phyloP scores from a whole-genome alignment of 1,140 invertebrate genomes.

The Drosophila neocordata region DNA sequence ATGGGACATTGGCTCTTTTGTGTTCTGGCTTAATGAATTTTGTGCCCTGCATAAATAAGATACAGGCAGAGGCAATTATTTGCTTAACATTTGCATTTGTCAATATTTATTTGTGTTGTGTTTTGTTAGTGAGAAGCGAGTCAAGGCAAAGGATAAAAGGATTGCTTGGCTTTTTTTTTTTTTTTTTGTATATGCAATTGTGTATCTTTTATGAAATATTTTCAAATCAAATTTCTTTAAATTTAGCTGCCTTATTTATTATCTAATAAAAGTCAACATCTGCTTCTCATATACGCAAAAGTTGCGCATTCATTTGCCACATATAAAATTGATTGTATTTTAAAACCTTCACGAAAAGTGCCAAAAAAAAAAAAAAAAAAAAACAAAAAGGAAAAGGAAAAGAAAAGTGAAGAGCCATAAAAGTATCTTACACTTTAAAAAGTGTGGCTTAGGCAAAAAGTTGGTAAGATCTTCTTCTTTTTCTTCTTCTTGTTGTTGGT shows the following conservation, averaged over 20 bases:
- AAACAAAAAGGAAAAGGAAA: too few relatives aligned
- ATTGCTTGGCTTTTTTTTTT: not conserved
- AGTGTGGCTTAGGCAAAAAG: conserved; percentile 51
- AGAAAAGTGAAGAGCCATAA: conserved; percentile 18
- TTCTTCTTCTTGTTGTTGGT: too few relatives aligned
- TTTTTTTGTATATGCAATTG: too few relatives aligned
- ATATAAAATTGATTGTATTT: conserved; percentile 67
- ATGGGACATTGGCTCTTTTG: conserved; percentile 55
- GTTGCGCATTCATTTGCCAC: conserved; percentile 27
- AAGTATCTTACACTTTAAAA: conserved; percentile 57
- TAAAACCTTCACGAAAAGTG: conserved; percentile 39
- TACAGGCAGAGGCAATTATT: conserved; percentile 69
- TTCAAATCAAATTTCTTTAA: too few relatives aligned
- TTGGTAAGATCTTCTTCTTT: conserved; percentile 10
- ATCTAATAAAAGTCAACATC: conserved; percentile 28
- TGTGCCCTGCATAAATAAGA: conserved; percentile 68
- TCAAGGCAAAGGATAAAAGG: not conserved
- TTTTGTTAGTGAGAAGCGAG: conserved; percentile 15
- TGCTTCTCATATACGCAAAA: conserved; percentile 2
- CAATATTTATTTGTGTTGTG: conserved; percentile 62
- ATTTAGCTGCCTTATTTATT: conserved; percentile 5
- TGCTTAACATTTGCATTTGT: conserved; percentile 55
- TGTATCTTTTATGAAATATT: too few relatives aligned
- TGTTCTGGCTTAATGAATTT: conserved; percentile 58
- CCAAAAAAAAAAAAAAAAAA: not conserved